Percentiles rank a stretch among this genome's conserved stretches.
These are phyloP conservation scores for Cantharis lateralis DNA, from an alignment of 2,888 invertebrate species.

Conservation along the genomic window DNA sequence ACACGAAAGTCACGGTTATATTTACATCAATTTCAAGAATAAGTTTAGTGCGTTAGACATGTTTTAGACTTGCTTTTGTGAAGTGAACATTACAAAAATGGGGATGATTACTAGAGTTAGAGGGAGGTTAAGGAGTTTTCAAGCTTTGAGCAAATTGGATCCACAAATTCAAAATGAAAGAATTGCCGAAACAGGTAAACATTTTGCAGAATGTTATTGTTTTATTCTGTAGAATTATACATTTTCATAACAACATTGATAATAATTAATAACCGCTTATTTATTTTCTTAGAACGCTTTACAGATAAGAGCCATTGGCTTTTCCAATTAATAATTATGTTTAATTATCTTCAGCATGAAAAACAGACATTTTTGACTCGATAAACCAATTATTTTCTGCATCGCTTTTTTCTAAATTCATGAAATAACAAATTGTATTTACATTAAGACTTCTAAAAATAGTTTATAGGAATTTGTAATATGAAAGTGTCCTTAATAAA, in stretches of 20 bases:
- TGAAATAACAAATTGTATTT: background rate
- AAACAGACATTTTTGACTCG: background rate
- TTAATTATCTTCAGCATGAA: background rate
- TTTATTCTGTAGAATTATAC: background rate
- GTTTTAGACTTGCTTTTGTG: background rate
- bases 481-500: background rate
- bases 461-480: background rate
- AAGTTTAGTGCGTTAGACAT: constrained; percentile 1
- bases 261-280: background rate
- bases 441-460: background rate
- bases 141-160: constrained; percentile 67
- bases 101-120: constrained; percentile 74
- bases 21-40: background rate
- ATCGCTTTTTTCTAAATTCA: too few species aligned
- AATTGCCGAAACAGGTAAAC: constrained; percentile 71
- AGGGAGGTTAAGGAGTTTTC: constrained; percentile 61
- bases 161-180: constrained; percentile 68
- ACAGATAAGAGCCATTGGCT: background rate
- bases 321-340: background rate
- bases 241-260: background rate
- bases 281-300: background rate
- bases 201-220: background rate
- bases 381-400: background rate
- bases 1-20: background rate
- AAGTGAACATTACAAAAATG: constrained; percentile 55